Percentiles rank a stretch among this genome's conserved stretches.
These are phyloP conservation scores for Alcis repandata DNA, from an alignment of 2,888 invertebrate genomes.

Conservation along the genomic window DNA sequence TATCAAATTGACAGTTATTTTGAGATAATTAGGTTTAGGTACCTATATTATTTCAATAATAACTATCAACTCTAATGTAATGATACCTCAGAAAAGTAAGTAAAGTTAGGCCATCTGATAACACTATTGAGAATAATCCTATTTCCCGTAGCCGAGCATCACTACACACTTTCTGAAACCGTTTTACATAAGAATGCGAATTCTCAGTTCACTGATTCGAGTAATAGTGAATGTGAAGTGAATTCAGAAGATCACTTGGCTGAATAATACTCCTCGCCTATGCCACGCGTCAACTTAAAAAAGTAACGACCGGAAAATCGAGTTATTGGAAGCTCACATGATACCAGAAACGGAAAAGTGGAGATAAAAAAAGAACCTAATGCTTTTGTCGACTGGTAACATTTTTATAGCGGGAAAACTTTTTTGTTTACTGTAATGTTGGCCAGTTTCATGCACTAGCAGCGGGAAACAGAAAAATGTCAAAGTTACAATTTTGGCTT, in stretches of 20 bases:
- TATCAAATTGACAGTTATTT: no score
- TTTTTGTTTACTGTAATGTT: neutral
- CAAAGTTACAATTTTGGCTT: neutral
- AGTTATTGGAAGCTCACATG: conserved; percentile 55
- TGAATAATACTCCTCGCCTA: conserved; percentile 49
- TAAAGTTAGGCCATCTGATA: no score
- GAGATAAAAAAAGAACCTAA: conserved; percentile 19
- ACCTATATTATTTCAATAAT: no score
- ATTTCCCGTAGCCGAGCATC: conserved; percentile 21
- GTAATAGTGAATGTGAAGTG: conserved; percentile 75
- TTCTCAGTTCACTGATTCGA: conserved; percentile 76
- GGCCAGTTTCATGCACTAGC: no score
- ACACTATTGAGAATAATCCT: neutral
- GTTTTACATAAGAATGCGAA: conserved; percentile 80
- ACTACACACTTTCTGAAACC: conserved; percentile 53
- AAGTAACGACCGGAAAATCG: conserved; percentile 70
- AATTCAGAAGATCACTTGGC: conserved; percentile 61
- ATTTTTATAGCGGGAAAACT: conserved; percentile 9
- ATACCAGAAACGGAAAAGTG: conserved; percentile 33
- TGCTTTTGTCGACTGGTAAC: conserved; percentile 19
- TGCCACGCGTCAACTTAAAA: conserved; percentile 58
- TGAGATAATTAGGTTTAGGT: no score
- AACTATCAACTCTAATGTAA: no score
- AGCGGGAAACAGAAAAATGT: neutral
- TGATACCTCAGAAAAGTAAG: no score